Conservation (phyloP, 2,888 invertebrate genomes). For the Chironomus riparius region DNA sequence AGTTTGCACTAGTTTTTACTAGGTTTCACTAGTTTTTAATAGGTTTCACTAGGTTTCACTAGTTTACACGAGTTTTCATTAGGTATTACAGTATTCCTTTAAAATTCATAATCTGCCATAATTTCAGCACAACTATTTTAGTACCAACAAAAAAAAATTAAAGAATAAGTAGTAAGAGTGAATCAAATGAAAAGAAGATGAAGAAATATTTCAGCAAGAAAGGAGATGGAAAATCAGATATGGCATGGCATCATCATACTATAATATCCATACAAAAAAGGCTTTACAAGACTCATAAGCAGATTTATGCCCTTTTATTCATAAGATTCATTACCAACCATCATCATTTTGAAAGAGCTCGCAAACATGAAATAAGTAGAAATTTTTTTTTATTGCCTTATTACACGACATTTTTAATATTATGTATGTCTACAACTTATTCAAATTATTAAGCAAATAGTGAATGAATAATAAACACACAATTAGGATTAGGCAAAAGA, state of each 20-base stretch:
- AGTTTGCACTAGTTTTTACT: no score
- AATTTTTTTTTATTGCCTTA: constrained; percentile 2
- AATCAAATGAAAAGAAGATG: neutral
- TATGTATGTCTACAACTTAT: neutral
- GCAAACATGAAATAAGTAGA: neutral
- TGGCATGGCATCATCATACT: constrained; percentile 5
- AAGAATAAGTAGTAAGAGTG: no score
- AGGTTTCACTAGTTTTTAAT: no score
- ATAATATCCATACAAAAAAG: constrained; percentile 4
- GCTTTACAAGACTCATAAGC: constrained; percentile 7
- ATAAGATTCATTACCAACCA: constrained; percentile 13
- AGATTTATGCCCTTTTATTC: constrained; percentile 19
- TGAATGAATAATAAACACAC: neutral
- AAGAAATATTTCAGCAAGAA: constrained; percentile 20
- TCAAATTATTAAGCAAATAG: neutral
- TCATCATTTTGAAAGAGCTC: neutral
- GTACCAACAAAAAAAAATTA: no score
- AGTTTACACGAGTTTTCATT: no score
- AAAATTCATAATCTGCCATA: no score
- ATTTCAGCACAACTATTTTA: no score
- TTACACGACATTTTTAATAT: neutral
- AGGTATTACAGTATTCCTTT: no score
- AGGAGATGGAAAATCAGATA: constrained; percentile 17
- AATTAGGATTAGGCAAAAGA: no score
- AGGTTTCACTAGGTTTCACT: no score